phyloP scores from a whole-genome alignment of 2,113 vertebrate genomes.

The Heptranchias perlo region DNA sequence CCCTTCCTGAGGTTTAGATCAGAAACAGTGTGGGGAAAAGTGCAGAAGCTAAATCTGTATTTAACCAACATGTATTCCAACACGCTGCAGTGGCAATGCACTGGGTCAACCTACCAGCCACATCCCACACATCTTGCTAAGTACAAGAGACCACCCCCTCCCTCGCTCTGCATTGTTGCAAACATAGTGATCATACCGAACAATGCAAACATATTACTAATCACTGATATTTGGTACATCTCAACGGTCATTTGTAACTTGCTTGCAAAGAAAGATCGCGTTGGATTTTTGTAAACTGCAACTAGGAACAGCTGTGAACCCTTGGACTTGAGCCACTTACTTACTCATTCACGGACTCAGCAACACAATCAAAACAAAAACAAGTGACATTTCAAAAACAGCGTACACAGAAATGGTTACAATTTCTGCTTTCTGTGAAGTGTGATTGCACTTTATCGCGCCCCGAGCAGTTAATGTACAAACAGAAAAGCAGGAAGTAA shows the following conservation, averaged over 20 bases:
- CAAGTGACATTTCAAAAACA: background rate
- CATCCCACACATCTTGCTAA: background rate
- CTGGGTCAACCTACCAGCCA: background rate
- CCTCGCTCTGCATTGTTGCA: background rate
- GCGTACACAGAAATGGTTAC: background rate
- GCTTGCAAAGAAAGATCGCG: background rate
- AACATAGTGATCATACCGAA: background rate
- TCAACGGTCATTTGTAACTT: background rate
- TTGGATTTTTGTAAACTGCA: background rate
- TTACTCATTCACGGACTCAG: background rate
- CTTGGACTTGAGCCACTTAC: background rate
- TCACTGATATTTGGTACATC: background rate
- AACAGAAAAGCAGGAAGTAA: background rate
- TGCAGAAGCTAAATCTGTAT: background rate
- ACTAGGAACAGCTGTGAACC: background rate
- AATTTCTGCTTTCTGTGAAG: background rate
- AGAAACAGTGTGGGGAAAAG: background rate
- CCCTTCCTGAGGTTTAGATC: background rate
- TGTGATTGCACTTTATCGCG: background rate
- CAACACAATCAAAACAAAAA: background rate
- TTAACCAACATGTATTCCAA: background rate
- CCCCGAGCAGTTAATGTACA: background rate
- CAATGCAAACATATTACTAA: background rate
- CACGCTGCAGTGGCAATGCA: background rate
- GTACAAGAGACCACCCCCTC: background rate